A percentile compares a stretch with the other conserved stretches of the same genome.
Evolutionary conservation across 2,797 vertebrate genomes (phyloP).

Genomic region (Megalops cyprinoides): DNA sequence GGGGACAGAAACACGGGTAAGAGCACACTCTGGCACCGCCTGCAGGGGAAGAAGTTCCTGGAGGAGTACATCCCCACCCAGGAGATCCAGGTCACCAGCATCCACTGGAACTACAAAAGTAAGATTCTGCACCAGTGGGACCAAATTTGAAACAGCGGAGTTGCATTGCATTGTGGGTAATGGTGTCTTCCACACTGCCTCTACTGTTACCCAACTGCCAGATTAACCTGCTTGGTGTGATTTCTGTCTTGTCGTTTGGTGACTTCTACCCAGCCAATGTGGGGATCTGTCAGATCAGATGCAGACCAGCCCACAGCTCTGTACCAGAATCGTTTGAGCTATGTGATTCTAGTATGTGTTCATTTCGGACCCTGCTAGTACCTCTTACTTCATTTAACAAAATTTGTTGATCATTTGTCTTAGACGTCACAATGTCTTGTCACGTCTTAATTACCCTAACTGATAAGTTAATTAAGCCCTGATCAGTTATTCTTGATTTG

Average conservation of each 20-base stretch:
- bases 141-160: no score
- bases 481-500: no score
- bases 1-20: conserved; percentile 97
- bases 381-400: neutral
- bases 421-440: neutral
- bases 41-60: conserved; percentile 92
- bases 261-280: no score
- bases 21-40: conserved; percentile 92
- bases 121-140: conserved; percentile 55
- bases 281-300: neutral
- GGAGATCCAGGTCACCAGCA: conserved; percentile 98
- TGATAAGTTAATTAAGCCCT: neutral
- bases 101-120: conserved; percentile 98
- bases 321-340: neutral
- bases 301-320: neutral
- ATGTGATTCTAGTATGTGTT: neutral
- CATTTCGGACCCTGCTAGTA: neutral
- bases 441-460: neutral
- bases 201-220: no score
- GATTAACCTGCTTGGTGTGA: no score
- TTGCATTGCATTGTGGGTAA: neutral
- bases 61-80: conserved; percentile 97
- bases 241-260: no score
- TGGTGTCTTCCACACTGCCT: neutral
- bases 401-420: neutral